phyloP scores from a whole-genome alignment of 2,888 invertebrate species.

The Stegana nigrithorax region DNA sequence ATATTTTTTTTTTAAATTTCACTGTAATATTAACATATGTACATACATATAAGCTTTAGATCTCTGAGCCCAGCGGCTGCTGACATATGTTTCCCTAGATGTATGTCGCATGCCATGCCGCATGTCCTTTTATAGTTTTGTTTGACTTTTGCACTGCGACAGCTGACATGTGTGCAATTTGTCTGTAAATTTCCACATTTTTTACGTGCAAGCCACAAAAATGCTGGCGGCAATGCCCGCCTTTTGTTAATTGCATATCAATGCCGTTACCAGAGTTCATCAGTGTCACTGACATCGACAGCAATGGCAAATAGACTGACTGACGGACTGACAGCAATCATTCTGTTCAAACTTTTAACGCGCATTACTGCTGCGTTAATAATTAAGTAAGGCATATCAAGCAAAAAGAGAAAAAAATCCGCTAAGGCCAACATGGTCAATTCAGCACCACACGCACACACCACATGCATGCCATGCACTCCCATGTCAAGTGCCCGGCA shows the following conservation, averaged over 20 bases:
- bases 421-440: too few relatives aligned
- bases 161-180: slow-evolving; percentile 16
- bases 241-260: slow-evolving; percentile 21
- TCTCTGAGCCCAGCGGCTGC: too few relatives aligned
- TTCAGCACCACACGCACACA: background rate
- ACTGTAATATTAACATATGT: background rate
- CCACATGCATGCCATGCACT: background rate
- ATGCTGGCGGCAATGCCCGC: background rate
- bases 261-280: slow-evolving; percentile 15
- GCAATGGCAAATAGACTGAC: background rate
- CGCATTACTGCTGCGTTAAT: slow-evolving; percentile 47
- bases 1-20: too few relatives aligned
- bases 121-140: background rate
- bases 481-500: background rate
- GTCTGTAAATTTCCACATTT: slow-evolving; percentile 5
- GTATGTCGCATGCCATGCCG: too few relatives aligned
- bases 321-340: slow-evolving; percentile 5
- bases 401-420: slow-evolving; percentile 23
- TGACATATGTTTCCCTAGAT: too few relatives aligned
- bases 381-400: slow-evolving; percentile 56
- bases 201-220: slow-evolving; percentile 42
- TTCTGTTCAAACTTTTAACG: slow-evolving; percentile 20
- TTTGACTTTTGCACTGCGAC: background rate
- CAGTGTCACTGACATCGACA: slow-evolving; percentile 6
- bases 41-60: too few relatives aligned